Evolutionary conservation across 2,113 vertebrate genomes (phyloP), one percentile per base, ranked within the genome.

Genomic region (Lagopus leucura): DNA sequence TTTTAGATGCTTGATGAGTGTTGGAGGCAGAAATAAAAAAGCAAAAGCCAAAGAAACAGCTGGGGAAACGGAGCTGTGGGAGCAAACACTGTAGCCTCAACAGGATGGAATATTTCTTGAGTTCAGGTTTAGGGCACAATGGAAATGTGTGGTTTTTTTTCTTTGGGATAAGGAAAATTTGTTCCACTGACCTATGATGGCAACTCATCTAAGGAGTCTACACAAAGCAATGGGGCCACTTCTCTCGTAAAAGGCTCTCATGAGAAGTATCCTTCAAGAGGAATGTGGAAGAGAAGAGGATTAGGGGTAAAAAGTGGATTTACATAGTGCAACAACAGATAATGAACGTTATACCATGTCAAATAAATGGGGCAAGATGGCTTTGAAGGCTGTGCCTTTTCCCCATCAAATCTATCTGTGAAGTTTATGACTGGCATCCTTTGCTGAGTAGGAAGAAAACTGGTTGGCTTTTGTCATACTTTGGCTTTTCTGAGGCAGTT

Each of bases 281-380:
- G 28, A 83, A 73, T 2, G 13, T 13, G 32, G 61, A 84, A 78
- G 61, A 90, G 38, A 72, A 36, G 21, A 79, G 28, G 69, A 84
- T 84, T 74, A 74, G 21, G 52, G 24, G 30, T 34, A 90, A 82
- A 79, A 95, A 65, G 11, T 65, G 48, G 66, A 94, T 95, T 93
- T 90, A 81, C 86, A 84, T 28, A 61, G 22, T 1, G 4, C 32
- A 69, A 92, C 36, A 89, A 90, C 36, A 16, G 40, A 18, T 66
- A 94, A 92, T 79, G 63, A 90, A 65, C 0, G 1, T 43, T 84
- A 82, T 18, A 65, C 16, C n/a, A 58, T 0, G 0, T 66, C 38
- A 82, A 69, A 84, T 15, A 72, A 72, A 90, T 0, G 0, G 24
- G 14, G 10, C 11, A 69, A 79, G 30, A 15, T 84, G 69, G 30